A percentile compares a stretch with the other conserved stretches of the same genome.
phyloP scores from a whole-genome alignment of 1,140 invertebrate genomes.

The Hypothenemus hampei region DNA sequence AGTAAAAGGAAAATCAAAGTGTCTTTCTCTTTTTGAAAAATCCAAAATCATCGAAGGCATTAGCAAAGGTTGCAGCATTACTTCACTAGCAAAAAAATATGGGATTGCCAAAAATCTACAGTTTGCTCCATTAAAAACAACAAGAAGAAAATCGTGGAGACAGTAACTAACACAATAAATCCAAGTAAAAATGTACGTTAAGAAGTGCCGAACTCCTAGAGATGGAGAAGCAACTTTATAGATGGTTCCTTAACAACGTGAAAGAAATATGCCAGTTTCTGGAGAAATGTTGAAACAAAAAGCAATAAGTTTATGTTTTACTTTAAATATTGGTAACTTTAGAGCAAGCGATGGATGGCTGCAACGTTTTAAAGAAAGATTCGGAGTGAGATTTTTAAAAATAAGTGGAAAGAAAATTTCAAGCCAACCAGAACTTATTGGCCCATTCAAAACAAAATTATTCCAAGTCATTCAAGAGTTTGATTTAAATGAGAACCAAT shows the following conservation, averaged over 20 bases:
- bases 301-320: background rate
- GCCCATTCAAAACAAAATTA: conserved; percentile 29
- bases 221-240: conserved; percentile 5
- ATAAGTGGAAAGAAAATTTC: conserved; percentile 32
- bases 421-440: conserved; percentile 22
- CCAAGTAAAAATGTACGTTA: conserved; percentile 13
- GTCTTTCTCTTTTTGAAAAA: conserved; percentile 7
- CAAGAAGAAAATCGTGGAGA: background rate
- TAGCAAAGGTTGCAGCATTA: conserved; percentile 1
- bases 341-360: conserved; percentile 29
- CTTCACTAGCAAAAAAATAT: conserved; percentile 8
- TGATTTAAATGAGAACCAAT: conserved; percentile 32
- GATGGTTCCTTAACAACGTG: conserved; percentile 1
- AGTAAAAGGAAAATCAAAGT: conserved; percentile 7
- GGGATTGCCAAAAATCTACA: conserved; percentile 17
- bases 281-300: background rate
- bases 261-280: conserved; percentile 5
- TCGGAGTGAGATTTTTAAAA: conserved; percentile 27
- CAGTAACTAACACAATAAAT: background rate
- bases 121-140: no score
- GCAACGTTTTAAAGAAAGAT: conserved; percentile 23
- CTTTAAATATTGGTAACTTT: conserved; percentile 9
- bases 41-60: conserved; percentile 1
- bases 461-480: conserved; percentile 24
- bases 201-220: conserved; percentile 1